Evolutionary conservation across 1,140 invertebrate species (phyloP).

Genomic region (Pygmarrhopalites habei): DNA sequence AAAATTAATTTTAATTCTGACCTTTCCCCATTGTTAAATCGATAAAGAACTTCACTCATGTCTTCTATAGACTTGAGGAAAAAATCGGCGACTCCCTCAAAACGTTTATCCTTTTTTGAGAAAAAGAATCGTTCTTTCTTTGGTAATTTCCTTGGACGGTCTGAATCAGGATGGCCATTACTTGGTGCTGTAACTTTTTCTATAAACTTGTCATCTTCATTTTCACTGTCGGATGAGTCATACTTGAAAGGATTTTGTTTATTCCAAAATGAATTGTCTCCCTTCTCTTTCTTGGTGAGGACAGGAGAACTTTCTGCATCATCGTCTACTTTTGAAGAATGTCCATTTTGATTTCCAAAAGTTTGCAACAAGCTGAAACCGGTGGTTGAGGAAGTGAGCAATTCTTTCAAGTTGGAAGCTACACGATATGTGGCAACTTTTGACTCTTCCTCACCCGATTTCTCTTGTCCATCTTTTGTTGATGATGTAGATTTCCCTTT

Average conservation of each 20-base stretch:
- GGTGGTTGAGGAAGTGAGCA: not conserved
- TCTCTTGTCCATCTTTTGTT: not conserved
- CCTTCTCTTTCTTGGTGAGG: not conserved
- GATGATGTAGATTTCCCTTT: too few species aligned
- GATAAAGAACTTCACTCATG: not conserved
- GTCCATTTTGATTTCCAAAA: not conserved
- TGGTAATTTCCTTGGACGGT: not conserved
- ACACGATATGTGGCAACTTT: not conserved
- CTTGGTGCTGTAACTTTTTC: not conserved
- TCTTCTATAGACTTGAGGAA: conserved; percentile 11
- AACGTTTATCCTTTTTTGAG: conserved; percentile 10
- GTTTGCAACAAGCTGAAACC: conserved; percentile 17
- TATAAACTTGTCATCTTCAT: not conserved
- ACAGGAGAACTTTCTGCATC: not conserved
- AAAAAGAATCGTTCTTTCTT: conserved; percentile 16
- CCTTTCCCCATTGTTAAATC: conserved; percentile 5
- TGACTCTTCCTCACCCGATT: not conserved
- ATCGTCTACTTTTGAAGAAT: too few species aligned
- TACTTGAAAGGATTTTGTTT: conserved; percentile 1
- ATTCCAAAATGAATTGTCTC: conserved; percentile 10
- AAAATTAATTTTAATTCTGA: conserved; percentile 19
- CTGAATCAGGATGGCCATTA: not conserved
- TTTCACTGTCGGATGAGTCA: conserved; percentile 1
- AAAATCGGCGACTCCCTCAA: conserved; percentile 13
- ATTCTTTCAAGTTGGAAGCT: conserved; percentile 17